These are phyloP conservation scores for Meta bourneti DNA, from an alignment of 2,888 invertebrate species.

Conservation along the genomic window DNA sequence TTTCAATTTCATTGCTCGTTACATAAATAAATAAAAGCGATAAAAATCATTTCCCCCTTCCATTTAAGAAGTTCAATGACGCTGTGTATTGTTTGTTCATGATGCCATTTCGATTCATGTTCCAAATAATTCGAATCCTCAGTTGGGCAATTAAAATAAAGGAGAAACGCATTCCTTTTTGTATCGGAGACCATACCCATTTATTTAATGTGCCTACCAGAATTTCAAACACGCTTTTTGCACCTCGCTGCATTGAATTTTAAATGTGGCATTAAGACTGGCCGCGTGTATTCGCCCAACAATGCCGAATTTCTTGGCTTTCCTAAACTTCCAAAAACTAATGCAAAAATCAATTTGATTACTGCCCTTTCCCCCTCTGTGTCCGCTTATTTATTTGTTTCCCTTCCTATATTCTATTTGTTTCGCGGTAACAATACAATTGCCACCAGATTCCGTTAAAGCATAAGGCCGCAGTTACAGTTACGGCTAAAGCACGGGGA, in stretches of 20 bases:
- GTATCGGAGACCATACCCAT: not conserved
- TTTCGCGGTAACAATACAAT: slow-evolving; percentile 59
- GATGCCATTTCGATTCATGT: not conserved
- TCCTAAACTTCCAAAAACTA: slow-evolving; percentile 9
- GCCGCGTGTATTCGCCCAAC: not conserved
- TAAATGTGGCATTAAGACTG: not conserved
- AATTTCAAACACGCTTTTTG: not conserved
- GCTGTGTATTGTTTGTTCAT: not conserved
- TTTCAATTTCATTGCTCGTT: not conserved
- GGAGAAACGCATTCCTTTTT: not conserved
- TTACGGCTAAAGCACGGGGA: slow-evolving; percentile 37
- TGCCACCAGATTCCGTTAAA: slow-evolving; percentile 47
- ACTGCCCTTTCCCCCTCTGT: not conserved
- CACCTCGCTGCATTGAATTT: not conserved
- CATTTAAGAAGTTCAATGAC: not conserved
- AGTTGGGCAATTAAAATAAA: not conserved
- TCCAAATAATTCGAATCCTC: not conserved
- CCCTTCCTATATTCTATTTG: slow-evolving; percentile 44
- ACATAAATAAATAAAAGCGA: not conserved
- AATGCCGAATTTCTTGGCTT: not conserved
- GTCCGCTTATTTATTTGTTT: not conserved
- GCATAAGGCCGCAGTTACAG: slow-evolving; percentile 45
- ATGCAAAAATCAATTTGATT: slow-evolving; percentile 65
- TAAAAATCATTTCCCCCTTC: not conserved
- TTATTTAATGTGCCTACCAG: not conserved